These are phyloP conservation scores for Mamestra brassicae DNA, from an alignment of 2,888 invertebrate species.

Conservation along the genomic window DNA sequence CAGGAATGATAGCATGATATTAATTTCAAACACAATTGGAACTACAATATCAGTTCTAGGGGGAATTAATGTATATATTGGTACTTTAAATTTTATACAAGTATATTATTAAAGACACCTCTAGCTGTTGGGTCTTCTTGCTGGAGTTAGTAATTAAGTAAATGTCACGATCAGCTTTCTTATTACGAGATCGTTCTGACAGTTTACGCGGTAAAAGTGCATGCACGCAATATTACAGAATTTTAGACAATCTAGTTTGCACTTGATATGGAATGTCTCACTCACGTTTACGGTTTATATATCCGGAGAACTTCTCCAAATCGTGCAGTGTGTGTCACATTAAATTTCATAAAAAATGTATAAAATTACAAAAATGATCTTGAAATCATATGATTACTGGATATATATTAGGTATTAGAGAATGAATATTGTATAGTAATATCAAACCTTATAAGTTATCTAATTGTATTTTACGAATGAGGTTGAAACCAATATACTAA, in stretches of 20 bases:
- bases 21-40: constrained; percentile 28
- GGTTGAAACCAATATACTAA: constrained; percentile 82
- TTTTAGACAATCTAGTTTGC: constrained; percentile 66
- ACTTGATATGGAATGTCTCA: constrained; percentile 91
- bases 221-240: constrained; percentile 50
- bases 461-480: constrained; percentile 81
- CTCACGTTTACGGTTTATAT: constrained; percentile 84
- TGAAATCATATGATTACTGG: constrained; percentile 84
- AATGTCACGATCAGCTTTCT: constrained; percentile 38
- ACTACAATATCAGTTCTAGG: constrained; percentile 45
- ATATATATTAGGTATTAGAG: constrained; percentile 78
- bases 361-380: constrained; percentile 90
- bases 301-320: constrained; percentile 79
- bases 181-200: constrained; percentile 53
- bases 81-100: constrained; percentile 38
- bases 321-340: constrained; percentile 85
- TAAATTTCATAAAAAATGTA: constrained; percentile 89
- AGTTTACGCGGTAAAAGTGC: constrained; percentile 48
- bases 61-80: constrained; percentile 36
- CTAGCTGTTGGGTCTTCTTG: constrained; percentile 30
- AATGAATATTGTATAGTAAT: constrained; percentile 86
- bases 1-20: constrained; percentile 25
- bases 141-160: constrained; percentile 20
- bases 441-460: constrained; percentile 85
- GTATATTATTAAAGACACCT: constrained; percentile 38